Base-by-base conservation (phyloP, 2,113 vertebrate genomes). In the Coreoperca whiteheadi region DNA sequence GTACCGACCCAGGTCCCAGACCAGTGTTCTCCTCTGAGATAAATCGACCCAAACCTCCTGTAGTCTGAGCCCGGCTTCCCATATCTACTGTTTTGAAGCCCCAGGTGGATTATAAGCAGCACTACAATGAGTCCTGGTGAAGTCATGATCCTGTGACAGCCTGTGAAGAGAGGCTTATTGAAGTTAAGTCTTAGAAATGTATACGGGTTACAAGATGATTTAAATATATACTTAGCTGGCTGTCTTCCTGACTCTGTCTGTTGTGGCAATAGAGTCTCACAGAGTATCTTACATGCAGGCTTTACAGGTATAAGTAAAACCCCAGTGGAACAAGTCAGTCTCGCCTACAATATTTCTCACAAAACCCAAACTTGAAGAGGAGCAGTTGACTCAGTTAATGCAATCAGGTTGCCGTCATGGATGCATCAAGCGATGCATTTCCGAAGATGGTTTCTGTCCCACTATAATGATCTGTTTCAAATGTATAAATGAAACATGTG, bases 131-230 rank as follows among this genome's bases (percentile, higher is more conserved):
- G 70, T 66, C 28, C 28, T 4, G 21, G 74, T 41, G 39, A 86
- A 78, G 78, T 60, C 41, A 37, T n/a, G 39, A 66, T 81, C 73
- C 54, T 65, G 39, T 67, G 79, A 61, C 84, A 91, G 79, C 28
- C 50, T 66, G 37, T n/a, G 68, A 72, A 65, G 30, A 77, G 32
- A 74, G 28, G 37, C n/a, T 60, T 60, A 64, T 50, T 77, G 53
- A 83, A 85, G 39, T 8, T 0, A 41, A 78, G 41, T 64, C 70
- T 73, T 20, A 18, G n/a, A 76, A 68, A 68, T 82, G 9, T 48
- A 21, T 71, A 56, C 65, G 30, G 21, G 32, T 64, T 84, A 41
- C 14, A 28, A 32, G 64, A 72, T 60, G 46, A 81, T 82, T 85
- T 60, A 48, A 77, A 70, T 66, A 66, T 34, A 37, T n/a, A 51